Percentiles rank a stretch among this genome's conserved stretches.
These are phyloP conservation scores for Corydoras maculifer DNA, from an alignment of 2,113 vertebrate genomes.

Conservation along the genomic window DNA sequence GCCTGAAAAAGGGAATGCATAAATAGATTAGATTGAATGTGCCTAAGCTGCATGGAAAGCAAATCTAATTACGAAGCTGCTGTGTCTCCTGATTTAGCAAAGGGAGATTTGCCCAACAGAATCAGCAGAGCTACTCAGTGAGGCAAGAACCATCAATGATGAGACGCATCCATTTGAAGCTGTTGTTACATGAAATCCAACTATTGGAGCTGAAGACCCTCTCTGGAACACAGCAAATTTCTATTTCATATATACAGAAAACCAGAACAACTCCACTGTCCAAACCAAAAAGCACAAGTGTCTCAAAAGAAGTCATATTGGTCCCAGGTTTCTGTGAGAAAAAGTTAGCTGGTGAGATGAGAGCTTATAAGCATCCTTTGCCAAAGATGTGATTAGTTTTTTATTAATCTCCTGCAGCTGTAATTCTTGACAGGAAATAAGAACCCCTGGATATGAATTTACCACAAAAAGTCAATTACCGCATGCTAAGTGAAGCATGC, in stretches of 20 bases:
- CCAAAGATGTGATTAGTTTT: slow-evolving; percentile 15
- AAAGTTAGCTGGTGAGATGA: neutral
- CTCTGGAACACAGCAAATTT: slow-evolving; percentile 38
- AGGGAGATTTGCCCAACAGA: slow-evolving; percentile 51
- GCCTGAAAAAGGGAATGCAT: slow-evolving; percentile 65
- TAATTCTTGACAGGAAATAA: slow-evolving; percentile 13
- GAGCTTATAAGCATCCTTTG: slow-evolving; percentile 10
- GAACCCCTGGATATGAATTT: slow-evolving; percentile 10
- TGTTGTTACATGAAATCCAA: slow-evolving; percentile 42
- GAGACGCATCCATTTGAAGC: slow-evolving; percentile 48
- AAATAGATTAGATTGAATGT: slow-evolving; percentile 70
- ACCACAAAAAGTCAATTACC: slow-evolving; percentile 23
- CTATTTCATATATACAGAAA: slow-evolving; percentile 22
- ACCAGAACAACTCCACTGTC: slow-evolving; percentile 7
- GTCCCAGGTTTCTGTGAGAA: neutral
- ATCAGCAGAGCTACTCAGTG: slow-evolving; percentile 54
- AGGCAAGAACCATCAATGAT: slow-evolving; percentile 35
- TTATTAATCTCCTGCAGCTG: slow-evolving; percentile 12
- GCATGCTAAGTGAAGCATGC: slow-evolving; percentile 20
- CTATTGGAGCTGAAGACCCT: neutral
- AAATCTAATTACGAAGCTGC: slow-evolving; percentile 67
- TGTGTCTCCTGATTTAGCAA: slow-evolving; percentile 55
- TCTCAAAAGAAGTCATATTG: neutral
- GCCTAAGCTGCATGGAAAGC: slow-evolving; percentile 61
- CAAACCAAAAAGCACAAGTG: slow-evolving; percentile 1